These are phyloP conservation scores for Pseudorectes ferrugineus DNA, from an alignment of 2,113 vertebrate species.

Conservation along the genomic window DNA sequence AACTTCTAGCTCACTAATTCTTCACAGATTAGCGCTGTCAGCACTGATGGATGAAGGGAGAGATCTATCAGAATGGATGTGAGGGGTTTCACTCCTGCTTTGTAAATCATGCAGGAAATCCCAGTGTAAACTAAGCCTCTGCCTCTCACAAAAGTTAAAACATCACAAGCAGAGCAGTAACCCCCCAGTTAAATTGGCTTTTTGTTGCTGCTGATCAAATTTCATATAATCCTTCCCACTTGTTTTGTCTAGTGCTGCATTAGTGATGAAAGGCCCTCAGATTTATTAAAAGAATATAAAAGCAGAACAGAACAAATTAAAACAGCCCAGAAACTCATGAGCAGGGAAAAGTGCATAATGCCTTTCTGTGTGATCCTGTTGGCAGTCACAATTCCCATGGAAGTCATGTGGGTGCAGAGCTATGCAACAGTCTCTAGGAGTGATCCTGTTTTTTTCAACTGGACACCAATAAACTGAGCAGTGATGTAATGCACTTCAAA, in stretches of 20 bases:
- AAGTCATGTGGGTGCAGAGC: not conserved
- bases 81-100: not conserved
- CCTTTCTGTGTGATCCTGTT: not conserved
- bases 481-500: not conserved
- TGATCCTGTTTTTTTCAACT: not conserved
- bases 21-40: constrained; percentile 12
- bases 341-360: not conserved
- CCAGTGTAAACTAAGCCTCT: not conserved
- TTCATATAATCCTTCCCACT: constrained; percentile 24
- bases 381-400: not conserved
- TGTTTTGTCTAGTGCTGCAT: constrained; percentile 33
- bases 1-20: constrained; percentile 27
- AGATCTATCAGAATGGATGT: not conserved
- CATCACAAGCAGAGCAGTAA: not conserved
- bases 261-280: constrained; percentile 21
- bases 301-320: not conserved
- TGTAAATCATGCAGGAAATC: constrained; percentile 27
- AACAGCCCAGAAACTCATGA: not conserved
- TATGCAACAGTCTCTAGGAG: not conserved
- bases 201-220: constrained; percentile 24
- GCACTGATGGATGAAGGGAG: not conserved
- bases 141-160: not conserved
- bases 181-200: not conserved
- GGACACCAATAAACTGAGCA: not conserved
- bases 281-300: constrained; percentile 13